Evolutionary conservation across 1,140 invertebrate species (phyloP).

Genomic region (Zaprionus vittiger): DNA sequence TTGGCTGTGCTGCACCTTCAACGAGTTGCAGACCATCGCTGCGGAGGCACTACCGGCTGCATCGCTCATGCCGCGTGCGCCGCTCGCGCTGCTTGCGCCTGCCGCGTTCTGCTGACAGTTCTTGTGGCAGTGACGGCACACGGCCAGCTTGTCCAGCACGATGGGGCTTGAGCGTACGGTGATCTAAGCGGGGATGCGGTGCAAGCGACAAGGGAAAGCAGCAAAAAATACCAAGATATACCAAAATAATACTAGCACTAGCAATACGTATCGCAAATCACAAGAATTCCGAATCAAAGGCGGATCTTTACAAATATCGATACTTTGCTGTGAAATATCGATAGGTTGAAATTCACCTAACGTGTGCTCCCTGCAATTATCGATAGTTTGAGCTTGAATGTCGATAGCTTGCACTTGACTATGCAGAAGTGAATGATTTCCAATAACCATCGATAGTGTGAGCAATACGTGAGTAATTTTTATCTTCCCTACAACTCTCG

Average conservation of each 20-base stretch:
- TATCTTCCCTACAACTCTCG: too few species aligned
- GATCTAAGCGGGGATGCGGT: conserved; percentile 85
- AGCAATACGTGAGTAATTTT: background rate
- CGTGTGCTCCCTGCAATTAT: background rate
- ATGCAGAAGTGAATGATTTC: background rate
- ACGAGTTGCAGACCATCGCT: conserved; percentile 76
- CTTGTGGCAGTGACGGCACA: conserved; percentile 90
- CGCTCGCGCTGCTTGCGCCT: conserved; percentile 24
- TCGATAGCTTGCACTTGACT: background rate
- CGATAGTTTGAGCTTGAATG: background rate
- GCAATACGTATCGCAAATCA: conserved; percentile 24
- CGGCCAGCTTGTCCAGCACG: conserved; percentile 87
- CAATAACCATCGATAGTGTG: background rate
- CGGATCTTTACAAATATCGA: background rate
- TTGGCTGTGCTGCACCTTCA: conserved; percentile 83
- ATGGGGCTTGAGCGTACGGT: conserved; percentile 88
- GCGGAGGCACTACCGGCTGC: conserved; percentile 28
- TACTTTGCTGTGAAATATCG: background rate
- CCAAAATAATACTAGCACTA: conserved; percentile 36
- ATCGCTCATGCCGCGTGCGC: background rate
- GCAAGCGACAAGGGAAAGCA: background rate
- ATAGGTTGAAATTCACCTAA: background rate
- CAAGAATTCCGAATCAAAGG: background rate
- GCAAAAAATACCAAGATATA: conserved; percentile 4
- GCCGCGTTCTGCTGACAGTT: conserved; percentile 85